Conservation (phyloP, 2,797 vertebrate species). For the Heteromormyrus szaboi region DNA sequence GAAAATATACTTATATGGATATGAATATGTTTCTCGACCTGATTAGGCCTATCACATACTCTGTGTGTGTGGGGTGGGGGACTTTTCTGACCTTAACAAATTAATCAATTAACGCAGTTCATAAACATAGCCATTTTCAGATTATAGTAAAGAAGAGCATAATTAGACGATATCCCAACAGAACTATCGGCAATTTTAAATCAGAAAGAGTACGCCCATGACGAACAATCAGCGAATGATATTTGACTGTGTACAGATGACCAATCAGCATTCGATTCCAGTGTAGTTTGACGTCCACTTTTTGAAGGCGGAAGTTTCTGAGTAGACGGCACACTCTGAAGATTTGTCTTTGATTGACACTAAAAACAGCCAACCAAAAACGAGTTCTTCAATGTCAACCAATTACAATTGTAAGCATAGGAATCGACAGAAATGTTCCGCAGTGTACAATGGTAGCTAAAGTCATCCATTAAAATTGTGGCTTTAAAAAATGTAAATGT, state of each 20-base stretch:
- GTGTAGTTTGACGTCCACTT: neutral
- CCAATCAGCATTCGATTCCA: neutral
- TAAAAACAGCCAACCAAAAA: slow-evolving; percentile 6
- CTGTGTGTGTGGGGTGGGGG: neutral
- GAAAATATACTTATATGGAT: neutral
- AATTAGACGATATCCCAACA: neutral
- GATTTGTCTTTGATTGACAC: slow-evolving; percentile 23
- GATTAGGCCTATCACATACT: neutral
- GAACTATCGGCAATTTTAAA: neutral
- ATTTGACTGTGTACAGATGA: neutral
- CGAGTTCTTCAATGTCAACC: slow-evolving; percentile 11
- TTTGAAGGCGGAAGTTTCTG: slow-evolving; percentile 26
- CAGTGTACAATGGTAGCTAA: neutral
- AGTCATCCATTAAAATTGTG: slow-evolving; percentile 35
- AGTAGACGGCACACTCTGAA: neutral
- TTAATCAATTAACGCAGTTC: neutral
- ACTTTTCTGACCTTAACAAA: neutral
- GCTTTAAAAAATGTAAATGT: slow-evolving; percentile 24
- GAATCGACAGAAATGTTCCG: slow-evolving; percentile 11
- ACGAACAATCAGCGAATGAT: neutral
- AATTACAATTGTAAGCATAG: neutral
- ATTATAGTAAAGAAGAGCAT: neutral
- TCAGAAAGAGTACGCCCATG: neutral
- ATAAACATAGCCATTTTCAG: neutral
- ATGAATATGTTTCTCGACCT: neutral